Evolutionary conservation across 23 tunicate species (phyloP).

Genomic region (Aplidium turbinatum): DNA sequence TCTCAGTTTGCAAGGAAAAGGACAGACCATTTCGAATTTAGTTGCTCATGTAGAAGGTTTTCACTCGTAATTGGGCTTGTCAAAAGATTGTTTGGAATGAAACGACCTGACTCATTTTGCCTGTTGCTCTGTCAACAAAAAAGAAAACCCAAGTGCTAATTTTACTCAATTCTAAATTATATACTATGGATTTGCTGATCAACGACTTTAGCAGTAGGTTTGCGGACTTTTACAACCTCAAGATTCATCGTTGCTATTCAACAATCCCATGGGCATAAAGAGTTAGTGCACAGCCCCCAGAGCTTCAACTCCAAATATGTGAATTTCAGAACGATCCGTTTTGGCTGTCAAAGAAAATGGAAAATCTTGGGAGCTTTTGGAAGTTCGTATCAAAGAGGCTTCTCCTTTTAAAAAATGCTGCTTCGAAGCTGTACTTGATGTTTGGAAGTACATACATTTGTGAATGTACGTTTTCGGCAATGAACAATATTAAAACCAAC

Average conservation of each 20-base stretch:
- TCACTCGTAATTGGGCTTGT: conserved; percentile 12
- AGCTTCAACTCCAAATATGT: conserved; percentile 30
- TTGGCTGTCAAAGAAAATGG: conserved; percentile 1
- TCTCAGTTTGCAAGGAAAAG: conserved; percentile 41
- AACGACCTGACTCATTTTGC: conserved; percentile 18
- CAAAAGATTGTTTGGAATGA: not conserved
- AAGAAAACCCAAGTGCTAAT: conserved; percentile 23
- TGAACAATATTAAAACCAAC: no score
- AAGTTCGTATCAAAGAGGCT: conserved; percentile 30
- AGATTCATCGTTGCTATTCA: conserved; percentile 14
- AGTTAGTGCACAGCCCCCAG: conserved; percentile 19
- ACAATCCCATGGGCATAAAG: conserved; percentile 26
- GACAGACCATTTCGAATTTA: conserved; percentile 25
- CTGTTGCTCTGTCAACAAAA: conserved; percentile 20
- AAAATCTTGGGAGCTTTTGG: conserved; percentile 26
- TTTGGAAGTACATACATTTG: no score
- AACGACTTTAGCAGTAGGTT: not conserved
- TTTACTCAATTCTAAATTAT: conserved; percentile 15
- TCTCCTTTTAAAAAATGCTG: conserved; percentile 15
- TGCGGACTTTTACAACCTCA: conserved; percentile 5
- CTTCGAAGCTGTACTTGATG: no score
- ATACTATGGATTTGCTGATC: not conserved
- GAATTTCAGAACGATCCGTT: conserved; percentile 9
- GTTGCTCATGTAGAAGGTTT: conserved; percentile 44
- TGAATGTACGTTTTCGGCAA: no score